A percentile compares a stretch with the other conserved stretches of the same genome.
phyloP scores from a whole-genome alignment of 92 coral and sea anemone genomes.

The Zoanthus sansibaricus region DNA sequence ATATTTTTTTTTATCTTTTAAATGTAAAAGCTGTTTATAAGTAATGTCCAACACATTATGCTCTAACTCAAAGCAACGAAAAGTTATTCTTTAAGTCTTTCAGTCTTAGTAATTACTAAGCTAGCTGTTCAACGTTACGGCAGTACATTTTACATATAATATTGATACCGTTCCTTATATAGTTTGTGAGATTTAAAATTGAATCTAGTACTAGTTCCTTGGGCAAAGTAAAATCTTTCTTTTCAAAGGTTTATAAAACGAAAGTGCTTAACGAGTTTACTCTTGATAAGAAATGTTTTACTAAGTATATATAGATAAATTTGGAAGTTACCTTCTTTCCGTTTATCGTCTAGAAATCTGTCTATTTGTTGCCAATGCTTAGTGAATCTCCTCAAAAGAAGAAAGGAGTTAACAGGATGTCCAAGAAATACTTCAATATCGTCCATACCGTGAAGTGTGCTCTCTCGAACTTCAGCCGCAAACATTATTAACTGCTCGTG shows the following conservation, averaged over 20 bases:
- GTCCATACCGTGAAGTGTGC: constrained; percentile 38
- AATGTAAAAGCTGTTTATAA: no score
- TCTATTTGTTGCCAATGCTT: constrained; percentile 82
- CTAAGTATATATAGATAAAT: background rate
- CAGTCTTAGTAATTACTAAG: no score
- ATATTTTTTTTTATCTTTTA: no score
- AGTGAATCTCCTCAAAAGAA: constrained; percentile 78
- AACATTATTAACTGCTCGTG: constrained; percentile 52
- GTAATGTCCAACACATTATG: no score
- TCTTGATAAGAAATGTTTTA: background rate
- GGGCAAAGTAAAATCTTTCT: no score
- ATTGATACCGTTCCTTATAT: no score
- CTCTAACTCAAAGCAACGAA: no score
- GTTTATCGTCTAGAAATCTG: constrained; percentile 64
- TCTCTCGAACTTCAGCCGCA: constrained; percentile 50
- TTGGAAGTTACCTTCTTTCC: constrained; percentile 46
- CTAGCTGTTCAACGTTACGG: no score
- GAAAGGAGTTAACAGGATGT: constrained; percentile 88
- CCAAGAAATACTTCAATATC: constrained; percentile 79
- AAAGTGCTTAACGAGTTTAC: background rate
- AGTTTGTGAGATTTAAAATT: background rate
- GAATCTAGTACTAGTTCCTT: no score
- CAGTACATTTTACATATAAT: no score
- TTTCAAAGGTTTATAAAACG: no score
- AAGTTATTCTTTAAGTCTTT: no score